Conservation (phyloP, 2,113 vertebrate genomes). For the Varanus salvator region DNA sequence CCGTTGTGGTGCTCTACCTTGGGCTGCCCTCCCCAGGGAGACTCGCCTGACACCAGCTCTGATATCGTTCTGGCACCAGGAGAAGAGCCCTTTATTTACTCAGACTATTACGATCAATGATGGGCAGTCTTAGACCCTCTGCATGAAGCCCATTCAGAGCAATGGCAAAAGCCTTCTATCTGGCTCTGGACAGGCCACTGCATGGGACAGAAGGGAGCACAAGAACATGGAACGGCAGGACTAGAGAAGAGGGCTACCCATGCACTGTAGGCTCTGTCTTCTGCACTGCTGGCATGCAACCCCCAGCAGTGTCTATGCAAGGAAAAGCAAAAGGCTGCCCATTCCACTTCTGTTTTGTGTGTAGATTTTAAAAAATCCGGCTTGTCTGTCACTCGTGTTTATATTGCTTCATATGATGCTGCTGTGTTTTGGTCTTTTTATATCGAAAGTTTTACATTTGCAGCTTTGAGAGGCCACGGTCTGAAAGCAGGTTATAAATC, state of each 20-base stretch:
- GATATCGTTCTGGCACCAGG: neutral
- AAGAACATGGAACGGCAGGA: no score
- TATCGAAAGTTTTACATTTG: neutral
- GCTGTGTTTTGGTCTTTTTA: neutral
- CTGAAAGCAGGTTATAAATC: neutral
- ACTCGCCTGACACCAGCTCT: neutral
- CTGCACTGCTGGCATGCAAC: no score
- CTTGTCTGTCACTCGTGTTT: neutral
- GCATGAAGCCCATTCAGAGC: no score
- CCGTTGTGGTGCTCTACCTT: neutral
- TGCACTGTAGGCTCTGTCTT: no score
- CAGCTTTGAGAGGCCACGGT: neutral
- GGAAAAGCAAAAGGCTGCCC: neutral
- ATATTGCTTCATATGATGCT: neutral
- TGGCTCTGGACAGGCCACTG: no score
- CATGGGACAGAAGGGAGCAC: no score
- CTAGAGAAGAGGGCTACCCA: no score
- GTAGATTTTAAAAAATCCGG: neutral
- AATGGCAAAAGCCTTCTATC: no score
- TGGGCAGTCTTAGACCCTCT: no score
- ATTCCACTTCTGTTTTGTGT: neutral
- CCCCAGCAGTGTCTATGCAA: no score
- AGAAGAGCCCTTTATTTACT: neutral
- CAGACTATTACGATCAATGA: neutral
- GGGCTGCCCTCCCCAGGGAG: neutral